These are phyloP conservation scores for Chymomyza procnemis DNA, from an alignment of 2,888 invertebrate genomes.

Conservation along the genomic window DNA sequence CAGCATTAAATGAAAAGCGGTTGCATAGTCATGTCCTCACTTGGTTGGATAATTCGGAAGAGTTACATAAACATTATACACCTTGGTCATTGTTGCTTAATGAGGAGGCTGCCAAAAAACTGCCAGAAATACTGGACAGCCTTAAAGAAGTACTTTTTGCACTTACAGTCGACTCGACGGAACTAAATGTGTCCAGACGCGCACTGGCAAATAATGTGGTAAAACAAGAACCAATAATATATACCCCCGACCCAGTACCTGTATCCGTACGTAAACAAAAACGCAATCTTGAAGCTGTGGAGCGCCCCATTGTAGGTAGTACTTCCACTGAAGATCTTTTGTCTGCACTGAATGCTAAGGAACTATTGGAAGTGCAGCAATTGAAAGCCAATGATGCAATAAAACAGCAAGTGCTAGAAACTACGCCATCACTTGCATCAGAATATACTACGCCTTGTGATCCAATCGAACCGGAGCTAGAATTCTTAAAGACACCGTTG, in stretches of 20 bases:
- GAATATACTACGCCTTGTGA: constrained; percentile 42
- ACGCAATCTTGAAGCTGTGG: constrained; percentile 52
- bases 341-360: constrained; percentile 40
- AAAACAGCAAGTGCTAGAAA: constrained; percentile 28
- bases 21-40: constrained; percentile 89
- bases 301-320: constrained; percentile 72
- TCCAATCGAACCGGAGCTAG: constrained; percentile 71
- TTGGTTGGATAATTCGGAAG: constrained; percentile 83
- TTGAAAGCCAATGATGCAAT: constrained; percentile 30
- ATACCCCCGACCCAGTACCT: constrained; percentile 82
- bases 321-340: constrained; percentile 65
- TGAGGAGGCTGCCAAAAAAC: constrained; percentile 86
- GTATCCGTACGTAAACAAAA: constrained; percentile 49
- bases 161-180: constrained; percentile 91
- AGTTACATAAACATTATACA: constrained; percentile 87
- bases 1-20: constrained; percentile 93
- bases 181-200: constrained; percentile 82
- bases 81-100: constrained; percentile 91
- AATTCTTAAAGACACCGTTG: constrained; percentile 66
- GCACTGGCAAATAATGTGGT: constrained; percentile 31
- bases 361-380: constrained; percentile 33
- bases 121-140: constrained; percentile 92
- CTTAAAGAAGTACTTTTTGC: constrained; percentile 95
- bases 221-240: constrained; percentile 84
- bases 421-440: constrained; percentile 17